Evolutionary conservation across 2,113 vertebrate genomes (phyloP), one percentile per base, ranked within the genome.

Genomic region (Takifugu flavidus): DNA sequence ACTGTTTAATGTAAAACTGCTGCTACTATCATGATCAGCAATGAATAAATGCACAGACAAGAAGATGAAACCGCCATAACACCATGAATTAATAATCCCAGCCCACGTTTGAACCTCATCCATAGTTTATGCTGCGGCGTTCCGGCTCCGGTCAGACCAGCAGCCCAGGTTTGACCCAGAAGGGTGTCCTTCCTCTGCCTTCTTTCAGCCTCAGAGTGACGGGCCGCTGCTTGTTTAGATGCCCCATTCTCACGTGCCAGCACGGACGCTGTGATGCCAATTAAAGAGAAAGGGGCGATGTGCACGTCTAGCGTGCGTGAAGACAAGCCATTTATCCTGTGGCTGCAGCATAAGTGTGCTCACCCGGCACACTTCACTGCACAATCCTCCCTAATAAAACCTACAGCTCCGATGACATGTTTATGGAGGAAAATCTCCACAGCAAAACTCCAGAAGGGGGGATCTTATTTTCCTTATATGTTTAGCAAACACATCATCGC

Each of bases 251-350:
- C 27, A 4, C 67, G 62, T 65, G 65, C 59, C 63, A 62, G 78
- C 59, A 51, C 66, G 68, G 58, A 39, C 28, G 63, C 67, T 73
- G 66, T 72, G 65, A 75, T 62, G 25, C 43, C 81, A 74, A 86
- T 83, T 82, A 84, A 76, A 79, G 74, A 60, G 59, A 83, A 82
- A 84, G 73, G 49, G 27, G 14, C 69, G 42, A 66, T 78, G 53
- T 67, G 56, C 67, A 70, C 70, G 56, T 67, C 68, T 75, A 62
- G 46, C 69, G 55, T 66, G 62, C 62, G 76, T 61, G 43, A 71
- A 83, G 53, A 62, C 2, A 25, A 54, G 56, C 76, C 65, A 25
- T 63, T 60, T 53, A 14, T 69, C 53, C 51, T 31, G 28, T 66
- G 50, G 46, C 74, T 67, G 53, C 42, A 20, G 53, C 34, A 66